phyloP scores from a whole-genome alignment of 2,888 invertebrate genomes.

The Pogonocherus hispidulus region DNA sequence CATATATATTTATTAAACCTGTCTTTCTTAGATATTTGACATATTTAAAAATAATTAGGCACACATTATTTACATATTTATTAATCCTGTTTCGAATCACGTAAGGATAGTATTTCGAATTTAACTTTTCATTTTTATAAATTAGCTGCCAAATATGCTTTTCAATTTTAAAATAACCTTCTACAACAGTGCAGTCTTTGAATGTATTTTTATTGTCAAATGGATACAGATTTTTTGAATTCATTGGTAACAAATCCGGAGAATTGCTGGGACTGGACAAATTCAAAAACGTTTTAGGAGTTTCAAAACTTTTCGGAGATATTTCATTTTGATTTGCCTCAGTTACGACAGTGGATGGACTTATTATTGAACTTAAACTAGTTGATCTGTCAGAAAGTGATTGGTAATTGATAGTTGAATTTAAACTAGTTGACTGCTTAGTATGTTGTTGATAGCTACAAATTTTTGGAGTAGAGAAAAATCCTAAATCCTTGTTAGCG shows the following conservation, averaged over 20 bases:
- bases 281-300: not conserved
- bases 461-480: no score
- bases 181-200: slow-evolving; percentile 14
- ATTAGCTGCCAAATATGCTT: not conserved
- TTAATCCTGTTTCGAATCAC: slow-evolving; percentile 25
- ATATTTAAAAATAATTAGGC: slow-evolving; percentile 25
- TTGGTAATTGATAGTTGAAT: no score
- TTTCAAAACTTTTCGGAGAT: not conserved
- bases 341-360: not conserved
- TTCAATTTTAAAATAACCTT: slow-evolving; percentile 25
- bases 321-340: not conserved
- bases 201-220: not conserved
- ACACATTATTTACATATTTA: slow-evolving; percentile 31
- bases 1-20: slow-evolving; percentile 2
- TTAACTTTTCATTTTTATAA: slow-evolving; percentile 5
- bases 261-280: not conserved
- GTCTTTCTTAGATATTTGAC: slow-evolving; percentile 10
- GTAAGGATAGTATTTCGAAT: slow-evolving; percentile 28
- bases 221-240: not conserved
- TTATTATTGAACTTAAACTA: not conserved
- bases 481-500: no score
- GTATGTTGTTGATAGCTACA: no score
- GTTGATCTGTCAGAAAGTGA: not conserved
- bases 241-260: not conserved
- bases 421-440: no score